A percentile compares a stretch with the other conserved stretches of the same genome.
Conservation (phyloP, 2,888 invertebrate species). For the Hermaeophaga mercurialis region DNA sequence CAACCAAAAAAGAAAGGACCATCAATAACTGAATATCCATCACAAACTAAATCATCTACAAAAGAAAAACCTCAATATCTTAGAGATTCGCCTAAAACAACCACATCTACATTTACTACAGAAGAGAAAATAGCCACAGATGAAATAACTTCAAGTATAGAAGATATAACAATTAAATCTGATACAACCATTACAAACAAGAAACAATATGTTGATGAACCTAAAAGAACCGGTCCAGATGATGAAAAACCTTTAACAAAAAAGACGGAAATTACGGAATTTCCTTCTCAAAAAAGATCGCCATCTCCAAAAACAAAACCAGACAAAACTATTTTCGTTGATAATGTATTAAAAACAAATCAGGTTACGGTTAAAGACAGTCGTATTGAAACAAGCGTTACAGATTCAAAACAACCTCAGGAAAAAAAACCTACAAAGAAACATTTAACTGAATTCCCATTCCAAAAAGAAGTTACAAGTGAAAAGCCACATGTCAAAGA, state of each 20-base stretch:
- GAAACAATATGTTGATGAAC: no score
- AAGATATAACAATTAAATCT: slow-evolving; percentile 26
- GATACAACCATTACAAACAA: no score
- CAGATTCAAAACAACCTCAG: slow-evolving; percentile 1
- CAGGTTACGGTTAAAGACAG: no score
- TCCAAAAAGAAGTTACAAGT: background rate
- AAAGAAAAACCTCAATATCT: no score
- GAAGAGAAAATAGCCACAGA: background rate
- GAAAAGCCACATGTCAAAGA: no score
- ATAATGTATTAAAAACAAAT: background rate
- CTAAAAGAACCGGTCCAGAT: background rate
- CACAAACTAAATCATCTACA: background rate
- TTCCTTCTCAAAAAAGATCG: slow-evolving; percentile 39
- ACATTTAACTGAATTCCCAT: slow-evolving; percentile 34
- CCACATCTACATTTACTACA: no score
- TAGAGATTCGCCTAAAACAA: no score
- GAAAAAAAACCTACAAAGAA: slow-evolving; percentile 18
- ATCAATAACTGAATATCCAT: slow-evolving; percentile 35
- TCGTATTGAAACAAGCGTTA: no score
- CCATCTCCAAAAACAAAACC: slow-evolving; percentile 22
- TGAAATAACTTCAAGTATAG: background rate
- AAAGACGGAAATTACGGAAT: slow-evolving; percentile 33
- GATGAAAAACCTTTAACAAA: background rate
- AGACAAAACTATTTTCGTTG: background rate
- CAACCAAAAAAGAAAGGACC: slow-evolving; percentile 22